phyloP scores from a whole-genome alignment of 1,140 invertebrate genomes.

The Ephestia elutella region DNA sequence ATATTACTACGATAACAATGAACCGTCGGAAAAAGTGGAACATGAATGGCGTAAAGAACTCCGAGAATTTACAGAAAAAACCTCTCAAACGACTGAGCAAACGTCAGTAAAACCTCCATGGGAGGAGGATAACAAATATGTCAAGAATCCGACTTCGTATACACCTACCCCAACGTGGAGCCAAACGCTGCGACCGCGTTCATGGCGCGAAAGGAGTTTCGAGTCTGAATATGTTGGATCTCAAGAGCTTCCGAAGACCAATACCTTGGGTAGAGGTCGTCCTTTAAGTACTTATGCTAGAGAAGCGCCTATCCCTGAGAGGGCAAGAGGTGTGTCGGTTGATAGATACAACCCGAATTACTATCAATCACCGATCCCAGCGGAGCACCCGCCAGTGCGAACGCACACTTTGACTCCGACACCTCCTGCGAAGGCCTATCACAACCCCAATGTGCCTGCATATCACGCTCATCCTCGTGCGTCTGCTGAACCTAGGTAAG shows the following conservation, averaged over 20 bases:
- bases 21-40: conserved; percentile 50
- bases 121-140: conserved; percentile 54
- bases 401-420: conserved; percentile 47
- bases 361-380: conserved; percentile 52
- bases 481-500: conserved; percentile 66
- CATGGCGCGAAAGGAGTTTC: conserved; percentile 65
- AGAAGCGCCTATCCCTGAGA: conserved; percentile 39
- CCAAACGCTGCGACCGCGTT: conserved; percentile 62
- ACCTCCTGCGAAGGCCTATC: conserved; percentile 48
- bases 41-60: conserved; percentile 69
- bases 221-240: conserved; percentile 59
- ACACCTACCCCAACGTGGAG: conserved; percentile 67
- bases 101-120: conserved; percentile 53
- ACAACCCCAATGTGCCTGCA: conserved; percentile 61
- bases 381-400: conserved; percentile 60
- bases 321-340: conserved; percentile 59
- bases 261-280: conserved; percentile 53
- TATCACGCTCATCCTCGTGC: conserved; percentile 51
- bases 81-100: conserved; percentile 43
- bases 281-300: conserved; percentile 55
- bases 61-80: conserved; percentile 66
- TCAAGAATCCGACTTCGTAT: conserved; percentile 34
- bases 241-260: conserved; percentile 64
- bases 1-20: conserved; percentile 66
- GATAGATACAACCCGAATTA: conserved; percentile 62